These are phyloP conservation scores for Helicolenus hilgendorfi DNA, from an alignment of 2,797 vertebrate genomes.

Conservation along the genomic window DNA sequence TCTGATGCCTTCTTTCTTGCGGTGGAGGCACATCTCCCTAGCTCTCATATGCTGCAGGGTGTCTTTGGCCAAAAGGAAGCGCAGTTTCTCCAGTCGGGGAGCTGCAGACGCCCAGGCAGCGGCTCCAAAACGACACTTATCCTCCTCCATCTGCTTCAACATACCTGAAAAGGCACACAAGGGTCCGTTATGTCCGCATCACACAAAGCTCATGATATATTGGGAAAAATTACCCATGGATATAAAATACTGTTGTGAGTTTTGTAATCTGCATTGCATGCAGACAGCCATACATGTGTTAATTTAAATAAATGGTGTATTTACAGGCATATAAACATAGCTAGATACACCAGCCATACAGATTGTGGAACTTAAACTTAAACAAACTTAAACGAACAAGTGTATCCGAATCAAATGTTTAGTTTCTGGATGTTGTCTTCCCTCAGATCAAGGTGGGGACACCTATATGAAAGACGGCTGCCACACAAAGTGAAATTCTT, in stretches of 20 bases:
- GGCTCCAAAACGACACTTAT: constrained; percentile 93
- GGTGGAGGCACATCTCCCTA: constrained; percentile 94
- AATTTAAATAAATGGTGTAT: background rate
- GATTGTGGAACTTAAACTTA: background rate
- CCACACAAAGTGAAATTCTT: background rate
- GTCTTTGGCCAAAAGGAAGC: constrained; percentile 94
- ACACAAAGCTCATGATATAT: background rate
- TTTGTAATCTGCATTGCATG: background rate
- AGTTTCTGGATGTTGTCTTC: background rate
- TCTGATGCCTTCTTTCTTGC: constrained; percentile 90
- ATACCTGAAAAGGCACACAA: constrained; percentile 87
- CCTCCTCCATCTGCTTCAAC: constrained; percentile 95
- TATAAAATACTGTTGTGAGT: background rate
- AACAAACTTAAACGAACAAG: no score
- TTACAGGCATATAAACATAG: background rate
- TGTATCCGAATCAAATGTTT: background rate
- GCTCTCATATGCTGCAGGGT: constrained; percentile 95
- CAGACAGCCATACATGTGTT: background rate
- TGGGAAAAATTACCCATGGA: background rate
- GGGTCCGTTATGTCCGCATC: background rate
- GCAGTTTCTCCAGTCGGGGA: constrained; percentile 94
- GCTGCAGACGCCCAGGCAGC: constrained; percentile 93
- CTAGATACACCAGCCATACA: background rate
- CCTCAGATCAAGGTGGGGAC: background rate
- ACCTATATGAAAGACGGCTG: background rate